phyloP scores from a whole-genome alignment of 2,113 vertebrate genomes.

The Atrichornis clamosus region DNA sequence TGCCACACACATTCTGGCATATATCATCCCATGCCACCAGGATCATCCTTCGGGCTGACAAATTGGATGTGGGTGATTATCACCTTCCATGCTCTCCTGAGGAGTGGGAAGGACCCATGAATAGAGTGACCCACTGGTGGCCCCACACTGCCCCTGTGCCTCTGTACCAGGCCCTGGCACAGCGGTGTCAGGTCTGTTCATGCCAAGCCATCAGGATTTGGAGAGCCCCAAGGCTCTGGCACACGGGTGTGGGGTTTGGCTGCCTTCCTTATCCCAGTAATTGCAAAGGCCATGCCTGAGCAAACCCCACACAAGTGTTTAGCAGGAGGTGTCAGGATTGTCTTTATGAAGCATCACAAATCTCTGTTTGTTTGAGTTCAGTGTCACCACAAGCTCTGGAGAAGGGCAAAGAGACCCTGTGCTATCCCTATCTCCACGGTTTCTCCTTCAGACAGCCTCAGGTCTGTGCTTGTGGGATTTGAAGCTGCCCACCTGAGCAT shows the following conservation, averaged over 20 bases:
- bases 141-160: accelerated
- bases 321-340: background rate
- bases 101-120: background rate
- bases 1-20: background rate
- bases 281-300: background rate
- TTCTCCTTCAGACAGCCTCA: background rate
- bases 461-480: background rate
- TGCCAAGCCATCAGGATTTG: background rate
- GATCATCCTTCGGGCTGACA: background rate
- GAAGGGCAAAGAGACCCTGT: background rate
- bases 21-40: background rate
- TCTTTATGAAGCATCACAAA: background rate
- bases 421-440: background rate
- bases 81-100: background rate
- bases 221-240: background rate
- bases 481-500: background rate
- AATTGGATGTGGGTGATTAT: background rate
- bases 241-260: background rate
- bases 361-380: background rate
- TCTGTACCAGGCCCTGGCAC: background rate
- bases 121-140: no score
- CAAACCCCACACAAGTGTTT: background rate
- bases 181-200: background rate
- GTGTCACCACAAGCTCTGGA: accelerated
- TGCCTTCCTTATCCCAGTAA: background rate